Percentiles rank a stretch among this genome's conserved stretches.
Evolutionary conservation across 2,888 invertebrate genomes (phyloP).

Genomic region (Calameuta idolon): DNA sequence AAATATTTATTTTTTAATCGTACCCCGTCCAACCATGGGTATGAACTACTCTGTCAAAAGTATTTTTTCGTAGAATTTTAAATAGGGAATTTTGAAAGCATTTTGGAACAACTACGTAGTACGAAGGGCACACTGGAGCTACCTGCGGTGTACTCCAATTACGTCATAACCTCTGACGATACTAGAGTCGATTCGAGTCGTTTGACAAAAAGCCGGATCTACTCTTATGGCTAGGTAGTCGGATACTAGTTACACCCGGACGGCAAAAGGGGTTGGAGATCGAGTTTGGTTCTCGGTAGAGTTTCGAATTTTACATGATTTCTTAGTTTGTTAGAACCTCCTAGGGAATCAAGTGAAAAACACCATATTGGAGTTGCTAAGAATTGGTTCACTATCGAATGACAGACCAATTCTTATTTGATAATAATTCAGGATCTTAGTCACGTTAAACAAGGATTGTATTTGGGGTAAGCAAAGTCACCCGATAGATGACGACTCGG

Average conservation of each 20-base stretch:
- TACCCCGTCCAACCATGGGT: too few species aligned
- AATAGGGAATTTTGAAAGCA: too few species aligned
- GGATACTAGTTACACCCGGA: neutral
- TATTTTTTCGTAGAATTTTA: too few species aligned
- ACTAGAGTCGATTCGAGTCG: conserved; percentile 36
- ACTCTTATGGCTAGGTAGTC: conserved; percentile 12
- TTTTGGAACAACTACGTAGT: conserved; percentile 5
- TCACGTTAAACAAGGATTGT: too few species aligned
- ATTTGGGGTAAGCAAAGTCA: too few species aligned
- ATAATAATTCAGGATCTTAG: too few species aligned
- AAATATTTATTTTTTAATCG: too few species aligned
- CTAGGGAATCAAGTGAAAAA: neutral
- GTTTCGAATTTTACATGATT: conserved; percentile 33
- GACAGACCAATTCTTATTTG: too few species aligned
- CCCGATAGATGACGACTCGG: too few species aligned
- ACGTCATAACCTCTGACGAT: conserved; percentile 46
- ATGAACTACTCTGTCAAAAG: too few species aligned
- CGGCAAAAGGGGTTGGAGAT: neutral
- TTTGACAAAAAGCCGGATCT: conserved; percentile 25
- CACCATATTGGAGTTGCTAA: neutral
- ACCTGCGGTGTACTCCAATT: conserved; percentile 50
- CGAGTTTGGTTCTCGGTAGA: neutral
- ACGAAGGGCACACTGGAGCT: conserved; percentile 32
- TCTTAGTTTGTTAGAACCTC: conserved; percentile 23
- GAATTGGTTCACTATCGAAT: too few species aligned